Base-by-base conservation (phyloP, 1,140 invertebrate genomes). In the Ostrea denselamellosa region DNA sequence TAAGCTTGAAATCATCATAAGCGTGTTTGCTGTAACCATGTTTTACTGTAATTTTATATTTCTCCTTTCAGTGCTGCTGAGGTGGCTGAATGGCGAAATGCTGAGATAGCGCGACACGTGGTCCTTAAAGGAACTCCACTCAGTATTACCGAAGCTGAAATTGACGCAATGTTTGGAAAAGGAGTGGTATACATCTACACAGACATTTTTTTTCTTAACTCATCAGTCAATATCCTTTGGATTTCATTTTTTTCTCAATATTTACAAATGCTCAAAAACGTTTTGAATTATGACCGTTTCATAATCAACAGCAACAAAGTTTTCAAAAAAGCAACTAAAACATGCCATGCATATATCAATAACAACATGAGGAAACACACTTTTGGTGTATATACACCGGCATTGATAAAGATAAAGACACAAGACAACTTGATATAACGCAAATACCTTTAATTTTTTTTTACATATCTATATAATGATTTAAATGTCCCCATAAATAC, bases 131-230 rank as follows among this genome's bases (percentile, higher is more conserved):
- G 89, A n/a, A 85, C 82, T 93, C 96, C 97, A 25, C 97, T 99
- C 90, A 99, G 98, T 95, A 98, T 99, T 95, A 97, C 97, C 25
- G 98, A 99, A 95, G 97, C 98, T 81, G 98, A 98, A 95, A 96
- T 97, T 96, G 98, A 94, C 93, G 90, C 92, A 97, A 95, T 95
- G 95, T 94, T 94, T 91, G 92, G 91, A 25, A 87, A 89, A 86
- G 91, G 90, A 77, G 90, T 89, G 22, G 93, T 93, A 86, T 90
- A 90, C 9, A 34, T 17, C 7, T n/a, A 19, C 19, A 19, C 17
- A n/a, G 19, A 9, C 2, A 58, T 58, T n/a, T 62, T 19, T 17
- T n/a, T 19, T 9, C 54, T 56, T 56, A 56, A 56, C 2, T 56
- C 14, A 56, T 9, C 2, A 12, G 9, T 56, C 54, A 56, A 56